Percentiles rank a stretch among this genome's conserved stretches.
Conservation (phyloP, 2,113 vertebrate species). For the Tamias sibiricus region DNA sequence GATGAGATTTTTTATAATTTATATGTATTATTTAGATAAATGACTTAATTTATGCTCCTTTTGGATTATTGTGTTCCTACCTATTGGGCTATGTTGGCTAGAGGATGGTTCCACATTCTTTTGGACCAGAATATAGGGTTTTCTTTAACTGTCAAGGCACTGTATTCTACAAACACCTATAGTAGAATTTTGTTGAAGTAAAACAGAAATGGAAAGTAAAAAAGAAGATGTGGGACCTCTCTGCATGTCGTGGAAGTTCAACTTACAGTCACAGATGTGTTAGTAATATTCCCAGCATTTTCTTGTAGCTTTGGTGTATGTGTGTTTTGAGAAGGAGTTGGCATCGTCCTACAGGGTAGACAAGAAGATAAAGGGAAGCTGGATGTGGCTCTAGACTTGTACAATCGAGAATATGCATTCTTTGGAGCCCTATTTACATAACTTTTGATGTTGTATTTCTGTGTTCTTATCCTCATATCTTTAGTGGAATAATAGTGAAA, state of each 20-base stretch:
- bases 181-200: not conserved
- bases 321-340: not conserved
- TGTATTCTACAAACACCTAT: not conserved
- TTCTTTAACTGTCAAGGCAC: not conserved
- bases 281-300: not conserved
- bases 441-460: not conserved
- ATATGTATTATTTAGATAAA: not conserved
- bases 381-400: not conserved
- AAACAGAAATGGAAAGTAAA: not conserved
- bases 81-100: not conserved
- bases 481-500: not conserved
- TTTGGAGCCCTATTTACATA: not conserved
- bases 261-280: not conserved
- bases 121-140: not conserved
- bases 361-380: not conserved
- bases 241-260: not conserved
- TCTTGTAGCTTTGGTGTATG: not conserved
- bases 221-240: not conserved
- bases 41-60: not conserved
- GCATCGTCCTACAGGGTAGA: not conserved
- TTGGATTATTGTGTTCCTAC: not conserved
- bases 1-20: not conserved
- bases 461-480: not conserved
- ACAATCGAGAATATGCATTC: not conserved
- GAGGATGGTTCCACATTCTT: not conserved